phyloP scores from a whole-genome alignment of 1,140 invertebrate species.

The Pseudoatta argentina region DNA sequence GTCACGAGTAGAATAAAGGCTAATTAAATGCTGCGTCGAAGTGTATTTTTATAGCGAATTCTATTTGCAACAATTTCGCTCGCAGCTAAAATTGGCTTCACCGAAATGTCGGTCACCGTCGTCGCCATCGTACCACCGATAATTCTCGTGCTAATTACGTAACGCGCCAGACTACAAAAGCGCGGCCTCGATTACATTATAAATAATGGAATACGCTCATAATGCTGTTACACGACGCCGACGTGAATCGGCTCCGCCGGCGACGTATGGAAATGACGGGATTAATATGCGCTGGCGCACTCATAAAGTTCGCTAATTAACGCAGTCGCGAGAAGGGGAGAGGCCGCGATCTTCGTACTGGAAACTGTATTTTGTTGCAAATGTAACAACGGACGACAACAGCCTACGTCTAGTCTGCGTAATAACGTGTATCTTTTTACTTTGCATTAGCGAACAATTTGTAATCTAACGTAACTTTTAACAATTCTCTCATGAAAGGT shows the following conservation, averaged over 20 bases:
- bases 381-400: slow-evolving; percentile 13
- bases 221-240: slow-evolving; percentile 58
- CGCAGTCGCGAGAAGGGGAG: slow-evolving; percentile 53
- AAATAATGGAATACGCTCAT: slow-evolving; percentile 63
- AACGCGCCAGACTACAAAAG: slow-evolving; percentile 62
- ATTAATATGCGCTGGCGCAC: slow-evolving; percentile 62
- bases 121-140: slow-evolving; percentile 44
- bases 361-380: slow-evolving; percentile 42
- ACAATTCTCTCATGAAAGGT: neutral
- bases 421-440: slow-evolving; percentile 4
- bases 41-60: slow-evolving; percentile 43
- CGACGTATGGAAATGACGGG: slow-evolving; percentile 61
- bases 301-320: slow-evolving; percentile 64
- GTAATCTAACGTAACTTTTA: neutral
- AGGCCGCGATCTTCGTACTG: slow-evolving; percentile 36
- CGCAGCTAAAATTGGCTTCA: slow-evolving; percentile 37
- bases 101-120: slow-evolving; percentile 55
- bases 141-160: slow-evolving; percentile 61
- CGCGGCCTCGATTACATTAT: slow-evolving; percentile 62
- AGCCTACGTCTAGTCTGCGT: neutral
- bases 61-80: neutral
- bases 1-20: neutral
- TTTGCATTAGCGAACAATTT: neutral
- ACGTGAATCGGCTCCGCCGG: slow-evolving; percentile 53
- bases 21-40: slow-evolving; percentile 24